Base-by-base conservation (phyloP, 2,888 invertebrate genomes). In the Dascillus cervinus region DNA sequence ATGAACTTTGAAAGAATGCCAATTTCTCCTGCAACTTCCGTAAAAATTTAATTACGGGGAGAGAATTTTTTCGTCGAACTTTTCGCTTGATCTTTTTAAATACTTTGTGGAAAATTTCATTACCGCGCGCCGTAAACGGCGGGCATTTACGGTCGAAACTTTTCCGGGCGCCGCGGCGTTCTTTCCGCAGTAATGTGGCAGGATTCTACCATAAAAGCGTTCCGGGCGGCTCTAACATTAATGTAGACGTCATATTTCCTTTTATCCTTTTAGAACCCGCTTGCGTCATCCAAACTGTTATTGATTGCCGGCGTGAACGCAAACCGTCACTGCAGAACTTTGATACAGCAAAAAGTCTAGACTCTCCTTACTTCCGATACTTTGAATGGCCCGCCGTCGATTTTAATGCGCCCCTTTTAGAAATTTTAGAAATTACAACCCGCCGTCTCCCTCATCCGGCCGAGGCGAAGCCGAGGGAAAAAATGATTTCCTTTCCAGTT, bases 141-240 rank as follows among this genome's bases (percentile, higher is more conserved):
- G 41, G 49, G 50, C 52, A 43, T 52, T 55, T 52, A 53, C 45
- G 47, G 47, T 39, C 28, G 43, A 49, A 53, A 52, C 43, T 53
- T 52, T 51, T 47, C 41, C n/a, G n/a, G n/a, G 36, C 46, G 50
- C 51, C 53, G 52, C 50, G 45, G 51, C 52, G 53, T 50, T 53
- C 53, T 50, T 42, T 51, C 35, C 30, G 22, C 39, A 45, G 49
- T 47, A 52, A 51, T 51, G 52, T 50, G 49, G 49, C 50, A 50
- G 52, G 52, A 56, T 56, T 56, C 53, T 52, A 55, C 55, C 55
- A 54, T 54, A 55, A 56, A 56, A 49, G 55, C 56, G 53, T 55
- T 56, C 54, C 54, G 44, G 46, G 53, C 51, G 50, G 51, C 47
- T 45, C 50, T 43, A 38, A 47, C 54, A 52, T 56, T 55, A 56